Base-by-base conservation (phyloP, 2,797 vertebrate species). In the Cynopterus sphinx region DNA sequence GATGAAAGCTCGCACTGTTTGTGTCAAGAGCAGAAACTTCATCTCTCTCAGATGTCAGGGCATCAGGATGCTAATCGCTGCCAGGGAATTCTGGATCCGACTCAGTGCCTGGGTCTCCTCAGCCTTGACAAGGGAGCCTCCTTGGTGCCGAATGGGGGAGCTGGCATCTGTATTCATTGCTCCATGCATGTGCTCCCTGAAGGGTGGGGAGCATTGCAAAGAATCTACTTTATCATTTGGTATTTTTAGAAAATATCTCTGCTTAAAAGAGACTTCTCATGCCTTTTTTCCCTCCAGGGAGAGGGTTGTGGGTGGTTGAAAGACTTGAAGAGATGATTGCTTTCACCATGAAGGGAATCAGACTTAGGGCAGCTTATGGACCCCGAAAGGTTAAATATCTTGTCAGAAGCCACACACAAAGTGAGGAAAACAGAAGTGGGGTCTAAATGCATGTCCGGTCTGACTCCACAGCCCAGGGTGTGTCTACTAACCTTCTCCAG, bases 191-290 rank as follows among this genome's bases (percentile, higher is more conserved):
- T 0, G 9, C 12, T 71, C 36, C 43, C 26, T 65, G 33, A 73
- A 16, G 31, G 65, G 36, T 15, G 28, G 39, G 85, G 28, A 36
- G 31, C 21, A 19, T 21, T 61, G 39, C 57, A 77, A 46, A 78
- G 28, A 39, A n/a, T 43, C 36, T 65, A 51, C 28, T 87, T 74
- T 43, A 31, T 74, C 21, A 46, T 63, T 55, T 77, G 55, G 2
- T 59, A 26, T 36, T 82, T 91, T 87, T 19, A 95, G 84, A 96
- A 17, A 49, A 55, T 33, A 10, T 55, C 55, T 93, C 68, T 59
- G 61, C 63, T 92, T 17, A 67, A 59, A 55, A 70, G 36, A 17
- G 28, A 53, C 19, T 71, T 78, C 9, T 55, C 4, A 2, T 15
- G 5, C 39, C 11, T 43, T 39, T 57, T n/a, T 55, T 55, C 19